Base-by-base conservation (phyloP, 1,140 invertebrate species). In the honey bee (Apis mellifera) region DNA sequence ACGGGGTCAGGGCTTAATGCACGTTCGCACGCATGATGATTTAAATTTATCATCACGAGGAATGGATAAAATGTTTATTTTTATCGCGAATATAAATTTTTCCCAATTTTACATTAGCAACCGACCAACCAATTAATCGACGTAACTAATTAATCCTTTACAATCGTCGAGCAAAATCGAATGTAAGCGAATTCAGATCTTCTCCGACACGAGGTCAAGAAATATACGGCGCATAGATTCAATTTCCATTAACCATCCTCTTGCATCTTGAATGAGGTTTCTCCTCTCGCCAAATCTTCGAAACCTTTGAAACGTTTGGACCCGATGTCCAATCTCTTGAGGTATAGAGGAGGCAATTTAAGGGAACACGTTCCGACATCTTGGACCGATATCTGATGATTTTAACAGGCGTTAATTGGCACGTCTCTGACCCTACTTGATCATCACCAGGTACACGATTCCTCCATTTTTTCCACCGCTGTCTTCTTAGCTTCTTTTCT, bases 381-480 rank as follows among this genome's bases (percentile, higher is more conserved):
- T 74, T 81, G 55, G 32, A 73, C 64, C 55, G 68, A 84, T 54
- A 84, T 64, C 81, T 73, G 68, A 75, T 52, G 82, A 87, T 84
- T 82, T 87, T 75, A 26, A 87, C 85, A 69, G 82, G 64, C 85
- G 85, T 84, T 87, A 87, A 87, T 87, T 87, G 60, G 73, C 62
- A 72, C 52, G 65, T 57, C 70, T 13, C 50, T n/a, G 15, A 65
- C 19, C 57, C 65, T 50, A 26, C 50, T 42, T 42, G 32, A 23
- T 42, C 65, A 68, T 78, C 64, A 68, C 59, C 71, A 76, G 73
- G 62, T 87, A 87, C 78, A 81, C 78, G 13, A 57, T 77, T 84
- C 57, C 59, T 60, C 26, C 21, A 12, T 12, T 52, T 17, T 64
- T 64, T 50, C 48, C 17, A 21, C 50, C 17, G 57, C 72, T 9